Evolutionary conservation across 2,888 invertebrate genomes (phyloP), one percentile per base, ranked within the genome.

Genomic region (Hylaea fasciaria): DNA sequence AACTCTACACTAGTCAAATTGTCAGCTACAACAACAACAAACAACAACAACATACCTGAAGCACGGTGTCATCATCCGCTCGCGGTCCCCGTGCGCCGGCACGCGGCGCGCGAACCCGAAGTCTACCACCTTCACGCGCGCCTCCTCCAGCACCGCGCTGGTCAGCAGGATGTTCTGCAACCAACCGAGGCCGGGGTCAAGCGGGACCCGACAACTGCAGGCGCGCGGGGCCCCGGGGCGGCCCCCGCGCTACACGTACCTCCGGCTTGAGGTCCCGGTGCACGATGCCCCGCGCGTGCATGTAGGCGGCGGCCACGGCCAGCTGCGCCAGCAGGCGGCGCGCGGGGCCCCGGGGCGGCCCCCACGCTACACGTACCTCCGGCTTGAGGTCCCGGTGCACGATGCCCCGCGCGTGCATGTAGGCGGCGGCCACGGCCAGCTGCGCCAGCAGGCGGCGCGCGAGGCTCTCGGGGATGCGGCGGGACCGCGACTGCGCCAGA

Each of bases 201-300:
- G 10, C 32, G 3, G 9, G 22, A 22, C 2, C 96, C 32, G 94
- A 89, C 90, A 98, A 95, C 55, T 98, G 95, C 8, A 93, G 90
- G n/a, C 96, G 94, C 5, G 98, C 98, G 70, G 0, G 93, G 85
- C 88, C 99, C 99, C 0, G 95, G 32, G 32, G 22, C 22, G 22
- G 5, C 2, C 22, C 22, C n/a, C n/a, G n/a, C n/a, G n/a, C 22
- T 22, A 22, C 22, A 32, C 32, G 32, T 32, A 95, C 97, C 94
- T 98, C 99, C 0, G 98, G 98, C 86, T 99, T 99, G 13, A 99
- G 93, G 86, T 99, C 99, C 35, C 98, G 91, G 83, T 99, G 99
- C 54, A 98, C 98, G 45, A 98, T 96, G 13, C 96, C 95, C 54
- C 95, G 93, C 17, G 94, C 91, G 89, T 98, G 98, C 94, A 99